Base-by-base conservation (phyloP, 2,888 invertebrate genomes). In the Gryllus longicercus region DNA sequence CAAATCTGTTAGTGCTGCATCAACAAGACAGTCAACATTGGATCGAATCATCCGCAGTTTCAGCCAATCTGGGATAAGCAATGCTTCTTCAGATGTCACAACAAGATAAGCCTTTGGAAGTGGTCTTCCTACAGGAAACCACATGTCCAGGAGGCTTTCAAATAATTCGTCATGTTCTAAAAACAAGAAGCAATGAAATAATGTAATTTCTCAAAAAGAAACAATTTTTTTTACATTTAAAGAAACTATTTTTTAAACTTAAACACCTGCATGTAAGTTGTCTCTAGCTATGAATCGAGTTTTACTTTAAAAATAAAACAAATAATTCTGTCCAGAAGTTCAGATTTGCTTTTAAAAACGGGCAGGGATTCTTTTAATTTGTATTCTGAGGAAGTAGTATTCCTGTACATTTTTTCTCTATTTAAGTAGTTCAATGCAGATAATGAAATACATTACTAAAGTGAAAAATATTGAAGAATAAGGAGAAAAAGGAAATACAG, bases 31-130 rank as follows among this genome's bases (percentile, higher is more conserved):
- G 2, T 93, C 90, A 4, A 96, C 93, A 74, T 93, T 93, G 0
- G 96, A 95, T 16, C 96, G 90, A 79, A 93, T 92, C 88, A 96
- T 95, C 85, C 95, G 91, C 75, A 97, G 88, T 84, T 96, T 94
- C 85, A 98, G 89, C 97, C 97, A 98, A 88, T 97, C 97, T 0
- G 98, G 97, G 83, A 96, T 91, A 81, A 97, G 90, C 63, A 92
- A 88, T 8, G 95, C 93, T 85, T 95, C 95, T 86, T 96, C 96
- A 11, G 92, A 92, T 2, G 95, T 93, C 84, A 94, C 93, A 21
- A 94, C 91, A 63, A 94, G 89, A 85, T 92, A 96, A 0, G 95
- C 95, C 84, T 92, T 91, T 0, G 97, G 96, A 25, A 93, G 92
- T 79, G 92, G 92, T 89, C 75, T 92, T 91, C 49, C 88, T 86